phyloP scores from a whole-genome alignment of 2,113 vertebrate genomes.

The Sebastes fasciatus region DNA sequence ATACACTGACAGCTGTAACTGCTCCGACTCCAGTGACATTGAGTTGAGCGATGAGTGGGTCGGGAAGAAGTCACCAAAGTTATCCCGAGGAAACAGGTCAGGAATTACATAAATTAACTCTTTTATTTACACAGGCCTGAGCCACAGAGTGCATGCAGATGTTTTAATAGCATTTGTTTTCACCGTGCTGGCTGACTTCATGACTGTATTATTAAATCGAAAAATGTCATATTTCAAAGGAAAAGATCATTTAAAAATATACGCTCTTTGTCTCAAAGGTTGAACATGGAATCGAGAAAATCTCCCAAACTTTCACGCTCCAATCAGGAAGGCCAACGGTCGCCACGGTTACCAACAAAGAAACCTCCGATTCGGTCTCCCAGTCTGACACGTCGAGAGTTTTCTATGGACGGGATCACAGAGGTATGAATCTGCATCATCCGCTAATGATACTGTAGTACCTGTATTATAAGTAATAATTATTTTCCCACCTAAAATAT shows the following conservation, averaged over 20 bases:
- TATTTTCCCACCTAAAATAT: neutral
- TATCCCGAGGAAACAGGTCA: slow-evolving; percentile 94
- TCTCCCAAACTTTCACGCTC: slow-evolving; percentile 94
- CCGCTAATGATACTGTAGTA: neutral
- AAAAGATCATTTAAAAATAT: neutral
- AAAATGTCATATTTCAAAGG: neutral
- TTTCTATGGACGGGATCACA: slow-evolving; percentile 95
- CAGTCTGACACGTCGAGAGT: slow-evolving; percentile 93
- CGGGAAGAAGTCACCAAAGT: slow-evolving; percentile 96
- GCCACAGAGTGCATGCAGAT: neutral
- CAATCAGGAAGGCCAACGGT: slow-evolving; percentile 93
- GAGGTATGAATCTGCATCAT: slow-evolving; percentile 84
- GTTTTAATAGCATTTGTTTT: neutral
- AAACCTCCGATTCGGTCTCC: slow-evolving; percentile 94
- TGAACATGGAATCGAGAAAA: slow-evolving; percentile 96
- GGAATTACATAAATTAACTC: slow-evolving; percentile 60
- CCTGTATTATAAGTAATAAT: neutral
- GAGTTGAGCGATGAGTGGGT: slow-evolving; percentile 99
- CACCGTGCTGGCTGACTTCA: neutral
- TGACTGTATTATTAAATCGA: neutral
- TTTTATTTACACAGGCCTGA: neutral
- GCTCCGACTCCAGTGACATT: slow-evolving; percentile 98
- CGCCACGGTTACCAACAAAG: slow-evolving; percentile 92
- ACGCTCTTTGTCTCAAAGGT: slow-evolving; percentile 78
- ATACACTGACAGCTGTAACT: slow-evolving; percentile 98